phyloP scores from a whole-genome alignment of 37 sponge, comb jelly and placozoan genomes.

The Oopsacas minuta region DNA sequence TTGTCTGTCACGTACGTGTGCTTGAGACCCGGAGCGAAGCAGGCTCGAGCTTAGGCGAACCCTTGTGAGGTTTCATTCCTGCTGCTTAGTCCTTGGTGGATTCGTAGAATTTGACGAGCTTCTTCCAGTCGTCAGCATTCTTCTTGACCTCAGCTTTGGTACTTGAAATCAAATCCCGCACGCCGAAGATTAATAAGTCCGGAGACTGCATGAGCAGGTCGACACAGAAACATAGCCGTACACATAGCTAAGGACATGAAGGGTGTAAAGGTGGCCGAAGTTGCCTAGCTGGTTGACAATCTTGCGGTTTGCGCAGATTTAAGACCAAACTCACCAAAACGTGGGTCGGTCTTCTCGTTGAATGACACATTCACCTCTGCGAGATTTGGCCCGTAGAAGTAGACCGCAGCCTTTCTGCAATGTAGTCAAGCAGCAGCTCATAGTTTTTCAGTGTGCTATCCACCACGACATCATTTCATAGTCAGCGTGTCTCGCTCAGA shows the following conservation, averaged over 20 bases:
- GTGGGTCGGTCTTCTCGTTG: neutral
- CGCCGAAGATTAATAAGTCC: neutral
- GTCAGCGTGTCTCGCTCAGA: neutral
- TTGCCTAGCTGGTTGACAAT: neutral
- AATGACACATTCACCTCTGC: neutral
- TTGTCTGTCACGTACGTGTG: neutral
- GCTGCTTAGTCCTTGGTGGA: conserved; percentile 15
- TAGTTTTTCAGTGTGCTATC: neutral
- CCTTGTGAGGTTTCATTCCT: conserved; percentile 6
- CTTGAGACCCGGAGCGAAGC: conserved; percentile 12
- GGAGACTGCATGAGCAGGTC: conserved; percentile 14
- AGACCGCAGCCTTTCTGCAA: neutral
- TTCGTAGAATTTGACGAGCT: conserved; percentile 15
- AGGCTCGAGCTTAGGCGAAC: neutral
- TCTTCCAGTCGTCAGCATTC: neutral
- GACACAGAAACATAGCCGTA: neutral
- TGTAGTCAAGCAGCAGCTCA: neutral
- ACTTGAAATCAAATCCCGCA: neutral
- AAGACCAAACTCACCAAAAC: neutral
- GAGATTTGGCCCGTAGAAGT: neutral
- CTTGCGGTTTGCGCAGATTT: neutral
- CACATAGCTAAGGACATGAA: neutral
- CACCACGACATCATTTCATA: neutral
- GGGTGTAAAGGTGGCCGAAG: neutral
- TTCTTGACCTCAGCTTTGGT: conserved; percentile 17